Conservation (phyloP, 2,797 vertebrate species). For the Notolabrus celidotus region DNA sequence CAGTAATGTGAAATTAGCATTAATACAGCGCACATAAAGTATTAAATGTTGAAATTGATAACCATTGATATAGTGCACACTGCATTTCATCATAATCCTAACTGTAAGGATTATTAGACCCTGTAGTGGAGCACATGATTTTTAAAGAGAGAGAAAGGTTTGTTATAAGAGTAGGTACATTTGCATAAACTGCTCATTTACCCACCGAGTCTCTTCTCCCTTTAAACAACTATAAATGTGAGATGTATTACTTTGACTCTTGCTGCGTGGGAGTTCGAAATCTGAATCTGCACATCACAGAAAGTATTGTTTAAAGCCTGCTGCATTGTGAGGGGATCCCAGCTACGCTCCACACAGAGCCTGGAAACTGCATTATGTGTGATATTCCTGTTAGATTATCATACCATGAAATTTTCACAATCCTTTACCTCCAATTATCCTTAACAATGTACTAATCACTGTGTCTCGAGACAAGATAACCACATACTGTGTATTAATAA, state of each 20-base stretch:
- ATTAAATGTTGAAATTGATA: slow-evolving; percentile 47
- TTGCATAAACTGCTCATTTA: slow-evolving; percentile 27
- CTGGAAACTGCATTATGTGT: slow-evolving; percentile 5
- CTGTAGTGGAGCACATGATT: slow-evolving; percentile 1
- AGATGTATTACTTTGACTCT: slow-evolving; percentile 11
- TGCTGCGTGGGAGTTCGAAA: slow-evolving; percentile 8
- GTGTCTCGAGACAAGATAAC: slow-evolving; percentile 39
- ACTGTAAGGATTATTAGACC: slow-evolving; percentile 26
- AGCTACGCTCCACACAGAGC: background rate
- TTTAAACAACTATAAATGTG: slow-evolving; percentile 16
- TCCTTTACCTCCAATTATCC: slow-evolving; percentile 49
- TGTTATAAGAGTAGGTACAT: slow-evolving; percentile 13
- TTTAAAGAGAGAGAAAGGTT: slow-evolving; percentile 10
- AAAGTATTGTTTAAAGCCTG: slow-evolving; percentile 17
- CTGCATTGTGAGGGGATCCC: slow-evolving; percentile 6
- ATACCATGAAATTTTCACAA: slow-evolving; percentile 37
- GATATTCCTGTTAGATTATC: slow-evolving; percentile 39
- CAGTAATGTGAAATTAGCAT: slow-evolving; percentile 49
- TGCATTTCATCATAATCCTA: slow-evolving; percentile 27
- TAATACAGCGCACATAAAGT: slow-evolving; percentile 30
- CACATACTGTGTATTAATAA: slow-evolving; percentile 44
- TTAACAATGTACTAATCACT: slow-evolving; percentile 15
- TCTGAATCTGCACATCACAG: slow-evolving; percentile 6
- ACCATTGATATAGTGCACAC: slow-evolving; percentile 28
- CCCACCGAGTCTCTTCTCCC: background rate